phyloP scores from a whole-genome alignment of 2,113 vertebrate species.

The Oxyruncus cristatus region DNA sequence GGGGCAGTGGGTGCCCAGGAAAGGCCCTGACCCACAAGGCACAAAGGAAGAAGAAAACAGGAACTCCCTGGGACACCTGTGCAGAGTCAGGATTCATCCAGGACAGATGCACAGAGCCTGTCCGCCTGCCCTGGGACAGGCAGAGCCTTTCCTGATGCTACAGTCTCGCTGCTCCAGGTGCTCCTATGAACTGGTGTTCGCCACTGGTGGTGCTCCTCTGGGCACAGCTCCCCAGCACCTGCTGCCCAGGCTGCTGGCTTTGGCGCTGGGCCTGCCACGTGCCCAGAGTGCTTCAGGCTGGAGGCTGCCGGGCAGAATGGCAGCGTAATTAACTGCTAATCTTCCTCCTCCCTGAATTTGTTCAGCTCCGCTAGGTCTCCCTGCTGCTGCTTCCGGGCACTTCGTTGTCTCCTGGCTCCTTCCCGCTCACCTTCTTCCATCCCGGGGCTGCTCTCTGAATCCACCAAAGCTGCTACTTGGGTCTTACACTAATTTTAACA shows the following conservation, averaged over 20 bases:
- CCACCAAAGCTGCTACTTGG: neutral
- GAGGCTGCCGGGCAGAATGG: neutral
- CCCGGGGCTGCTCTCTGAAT: neutral
- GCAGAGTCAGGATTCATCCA: neutral
- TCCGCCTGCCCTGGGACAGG: neutral
- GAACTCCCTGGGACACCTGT: neutral
- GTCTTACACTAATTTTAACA: constrained; percentile 31
- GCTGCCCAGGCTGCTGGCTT: neutral
- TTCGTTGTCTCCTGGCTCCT: neutral
- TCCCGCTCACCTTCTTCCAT: neutral
- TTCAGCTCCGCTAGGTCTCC: neutral
- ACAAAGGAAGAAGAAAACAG: neutral
- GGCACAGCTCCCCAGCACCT: neutral
- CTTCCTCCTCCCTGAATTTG: neutral
- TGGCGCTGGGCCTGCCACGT: neutral
- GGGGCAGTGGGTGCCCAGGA: neutral
- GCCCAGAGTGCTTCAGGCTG: neutral
- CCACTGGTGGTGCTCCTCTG: neutral
- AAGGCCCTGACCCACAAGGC: neutral
- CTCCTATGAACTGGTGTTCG: neutral
- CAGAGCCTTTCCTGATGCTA: neutral
- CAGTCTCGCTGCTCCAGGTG: fast-evolving
- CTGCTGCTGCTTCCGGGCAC: neutral
- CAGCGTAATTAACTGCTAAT: neutral
- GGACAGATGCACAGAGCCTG: fast-evolving